phyloP scores from a whole-genome alignment of 2,113 vertebrate species.

The Pterophyllum scalare region DNA sequence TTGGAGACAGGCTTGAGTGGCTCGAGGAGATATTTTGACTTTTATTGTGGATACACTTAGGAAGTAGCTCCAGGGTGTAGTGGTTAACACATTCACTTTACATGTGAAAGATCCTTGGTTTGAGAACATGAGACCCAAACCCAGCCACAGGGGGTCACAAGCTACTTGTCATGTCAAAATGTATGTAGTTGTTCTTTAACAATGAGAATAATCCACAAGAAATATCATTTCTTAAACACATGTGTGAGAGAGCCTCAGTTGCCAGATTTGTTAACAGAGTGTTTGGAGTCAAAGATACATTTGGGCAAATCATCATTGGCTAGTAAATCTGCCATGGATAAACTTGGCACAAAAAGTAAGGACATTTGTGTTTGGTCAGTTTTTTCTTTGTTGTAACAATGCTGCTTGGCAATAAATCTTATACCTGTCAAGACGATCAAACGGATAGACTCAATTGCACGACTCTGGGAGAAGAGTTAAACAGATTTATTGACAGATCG shows the following conservation, averaged over 20 bases:
- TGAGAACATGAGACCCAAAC: neutral
- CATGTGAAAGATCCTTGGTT: neutral
- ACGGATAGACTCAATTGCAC: no score
- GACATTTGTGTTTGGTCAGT: no score
- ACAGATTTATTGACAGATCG: no score
- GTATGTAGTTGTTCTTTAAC: neutral
- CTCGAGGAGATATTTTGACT: neutral
- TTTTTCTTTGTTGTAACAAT: no score
- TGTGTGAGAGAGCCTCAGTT: neutral
- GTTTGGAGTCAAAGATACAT: neutral
- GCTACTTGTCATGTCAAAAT: neutral
- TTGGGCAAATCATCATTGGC: neutral
- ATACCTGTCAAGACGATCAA: no score
- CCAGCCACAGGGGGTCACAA: neutral
- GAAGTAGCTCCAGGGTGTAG: neutral
- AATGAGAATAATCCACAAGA: neutral
- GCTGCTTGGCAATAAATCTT: no score
- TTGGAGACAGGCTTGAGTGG: no score
- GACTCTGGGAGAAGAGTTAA: no score
- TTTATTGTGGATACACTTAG: neutral
- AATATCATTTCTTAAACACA: neutral
- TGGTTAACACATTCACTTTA: neutral
- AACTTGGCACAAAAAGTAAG: no score
- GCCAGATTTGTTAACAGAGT: neutral
- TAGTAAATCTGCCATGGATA: neutral